Evolutionary conservation across 2,113 vertebrate genomes (phyloP).

Genomic region (Prunella himalayana): DNA sequence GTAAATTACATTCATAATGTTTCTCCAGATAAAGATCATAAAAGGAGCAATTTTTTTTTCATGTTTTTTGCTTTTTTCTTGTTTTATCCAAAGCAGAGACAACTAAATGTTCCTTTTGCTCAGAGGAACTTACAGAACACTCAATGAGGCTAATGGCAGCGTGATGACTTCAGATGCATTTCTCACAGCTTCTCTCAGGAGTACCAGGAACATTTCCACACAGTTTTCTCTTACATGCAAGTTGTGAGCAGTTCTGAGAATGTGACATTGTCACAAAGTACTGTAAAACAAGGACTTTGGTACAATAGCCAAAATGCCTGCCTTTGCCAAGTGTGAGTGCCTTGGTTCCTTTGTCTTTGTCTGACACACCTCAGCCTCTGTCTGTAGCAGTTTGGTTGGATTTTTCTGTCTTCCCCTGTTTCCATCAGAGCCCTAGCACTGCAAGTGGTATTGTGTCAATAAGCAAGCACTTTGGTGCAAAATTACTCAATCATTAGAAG

Average conservation of each 20-base stretch:
- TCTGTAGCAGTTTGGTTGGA: background rate
- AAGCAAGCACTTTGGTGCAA: conserved; percentile 59
- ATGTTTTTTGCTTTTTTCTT: background rate
- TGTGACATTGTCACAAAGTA: background rate
- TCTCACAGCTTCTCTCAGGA: background rate
- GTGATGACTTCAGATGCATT: background rate
- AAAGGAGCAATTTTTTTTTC: background rate
- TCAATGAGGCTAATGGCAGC: background rate
- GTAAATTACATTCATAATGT: background rate
- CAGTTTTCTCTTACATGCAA: background rate
- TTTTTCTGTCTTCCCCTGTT: background rate
- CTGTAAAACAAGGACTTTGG: background rate
- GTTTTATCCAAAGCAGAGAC: background rate
- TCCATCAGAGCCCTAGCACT: background rate
- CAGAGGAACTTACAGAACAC: background rate
- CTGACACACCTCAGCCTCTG: background rate
- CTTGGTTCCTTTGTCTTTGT: background rate
- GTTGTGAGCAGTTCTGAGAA: background rate
- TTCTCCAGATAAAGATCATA: background rate
- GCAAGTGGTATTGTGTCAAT: conserved; percentile 12
- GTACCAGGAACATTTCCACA: background rate
- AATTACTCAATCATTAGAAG: conserved; percentile 56
- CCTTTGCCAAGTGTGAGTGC: background rate
- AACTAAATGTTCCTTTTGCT: background rate
- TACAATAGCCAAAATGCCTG: background rate